These are phyloP conservation scores for Pogoniulus pusillus DNA, from an alignment of 2,797 vertebrate species.

Conservation along the genomic window DNA sequence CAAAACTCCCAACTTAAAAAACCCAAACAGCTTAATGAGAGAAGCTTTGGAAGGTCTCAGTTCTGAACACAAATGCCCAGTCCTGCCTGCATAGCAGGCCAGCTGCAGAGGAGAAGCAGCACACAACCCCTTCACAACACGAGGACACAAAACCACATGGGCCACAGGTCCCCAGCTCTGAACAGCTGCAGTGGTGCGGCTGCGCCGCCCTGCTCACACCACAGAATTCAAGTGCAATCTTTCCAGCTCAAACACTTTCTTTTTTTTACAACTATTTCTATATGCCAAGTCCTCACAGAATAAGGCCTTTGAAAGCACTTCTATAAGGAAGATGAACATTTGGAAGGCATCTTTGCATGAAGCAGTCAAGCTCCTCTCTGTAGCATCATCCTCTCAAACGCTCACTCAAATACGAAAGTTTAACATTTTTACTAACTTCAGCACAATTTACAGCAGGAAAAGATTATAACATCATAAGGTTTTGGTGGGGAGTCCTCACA, in stretches of 20 bases:
- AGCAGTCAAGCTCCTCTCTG: neutral
- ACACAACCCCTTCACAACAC: too few relatives aligned
- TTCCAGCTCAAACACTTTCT: neutral
- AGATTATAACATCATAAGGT: neutral
- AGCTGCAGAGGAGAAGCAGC: neutral
- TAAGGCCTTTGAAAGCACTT: neutral
- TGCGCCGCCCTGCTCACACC: neutral
- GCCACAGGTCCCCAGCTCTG: neutral
- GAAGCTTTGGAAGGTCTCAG: neutral
- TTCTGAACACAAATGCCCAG: neutral
- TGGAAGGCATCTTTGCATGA: neutral
- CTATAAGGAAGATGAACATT: neutral
- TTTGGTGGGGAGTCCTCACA: slow-evolving; percentile 4
- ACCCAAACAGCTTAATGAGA: neutral
- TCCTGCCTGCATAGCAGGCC: neutral
- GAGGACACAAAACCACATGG: neutral
- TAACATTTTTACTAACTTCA: slow-evolving; percentile 16
- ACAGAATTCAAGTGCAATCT: neutral
- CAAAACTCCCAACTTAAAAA: neutral
- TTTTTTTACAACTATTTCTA: neutral
- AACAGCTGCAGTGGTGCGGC: neutral
- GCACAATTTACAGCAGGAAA: neutral
- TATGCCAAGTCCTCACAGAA: neutral
- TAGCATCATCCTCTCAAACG: neutral
- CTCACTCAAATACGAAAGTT: neutral